A percentile compares a stretch with the other conserved stretches of the same genome.
Evolutionary conservation across 2,797 vertebrate genomes (phyloP).

Genomic region (Myoxocephalus aenaeus): DNA sequence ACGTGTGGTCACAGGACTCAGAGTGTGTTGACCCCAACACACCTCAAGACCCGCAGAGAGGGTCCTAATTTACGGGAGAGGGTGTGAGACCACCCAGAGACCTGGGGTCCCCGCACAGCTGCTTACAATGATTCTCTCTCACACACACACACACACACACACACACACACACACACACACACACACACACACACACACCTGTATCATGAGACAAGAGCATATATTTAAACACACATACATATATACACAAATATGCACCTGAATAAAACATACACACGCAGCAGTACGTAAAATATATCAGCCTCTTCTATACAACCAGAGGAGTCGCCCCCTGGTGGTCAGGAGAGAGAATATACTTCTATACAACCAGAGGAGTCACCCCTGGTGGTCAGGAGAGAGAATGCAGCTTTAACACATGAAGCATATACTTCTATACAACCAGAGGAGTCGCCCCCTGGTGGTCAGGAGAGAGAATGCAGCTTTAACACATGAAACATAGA

Average conservation of each 20-base stretch:
- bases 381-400: too few species aligned
- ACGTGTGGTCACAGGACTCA: slow-evolving; percentile 11
- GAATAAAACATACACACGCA: neutral
- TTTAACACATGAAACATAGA: too few species aligned
- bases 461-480: too few species aligned
- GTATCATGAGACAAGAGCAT: slow-evolving; percentile 34
- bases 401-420: too few species aligned
- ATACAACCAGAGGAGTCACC: too few species aligned
- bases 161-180: slow-evolving; percentile 27
- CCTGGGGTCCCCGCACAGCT: slow-evolving; percentile 62
- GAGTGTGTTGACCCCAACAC: slow-evolving; percentile 47
- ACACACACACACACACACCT: slow-evolving; percentile 43
- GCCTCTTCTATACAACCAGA: too few species aligned
- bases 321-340: too few species aligned
- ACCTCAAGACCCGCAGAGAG: slow-evolving; percentile 57
- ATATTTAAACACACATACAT: slow-evolving; percentile 39
- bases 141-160: slow-evolving; percentile 31
- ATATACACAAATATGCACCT: slow-evolving; percentile 5
- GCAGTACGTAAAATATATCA: too few species aligned
- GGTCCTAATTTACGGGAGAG: slow-evolving; percentile 69
- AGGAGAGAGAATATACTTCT: too few species aligned
- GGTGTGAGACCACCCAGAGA: slow-evolving; percentile 77
- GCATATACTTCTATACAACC: too few species aligned
- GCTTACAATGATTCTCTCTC: slow-evolving; percentile 50
- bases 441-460: too few species aligned